Conservation (phyloP, 2,113 vertebrate species). For the Reinhardtius hippoglossoides region DNA sequence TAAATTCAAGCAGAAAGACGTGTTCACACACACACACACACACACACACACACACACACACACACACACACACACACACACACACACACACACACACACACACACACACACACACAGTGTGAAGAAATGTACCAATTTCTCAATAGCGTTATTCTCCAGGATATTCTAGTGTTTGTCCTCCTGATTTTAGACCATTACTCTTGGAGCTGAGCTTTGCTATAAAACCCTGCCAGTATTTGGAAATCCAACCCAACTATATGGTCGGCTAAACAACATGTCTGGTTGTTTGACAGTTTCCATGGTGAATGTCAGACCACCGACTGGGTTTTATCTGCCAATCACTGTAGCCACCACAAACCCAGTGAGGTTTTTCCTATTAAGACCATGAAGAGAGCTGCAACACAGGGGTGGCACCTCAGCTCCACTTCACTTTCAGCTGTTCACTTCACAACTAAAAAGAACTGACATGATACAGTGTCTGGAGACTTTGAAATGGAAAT, state of each 20-base stretch:
- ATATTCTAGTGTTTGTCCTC: slow-evolving; percentile 41
- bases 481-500: not conserved
- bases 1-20: slow-evolving; percentile 15
- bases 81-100: slow-evolving; percentile 6
- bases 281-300: slow-evolving; percentile 66
- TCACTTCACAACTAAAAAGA: too few relatives aligned
- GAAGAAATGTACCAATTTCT: slow-evolving; percentile 22
- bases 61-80: slow-evolving; percentile 2
- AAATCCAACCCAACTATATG: slow-evolving; percentile 59
- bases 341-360: slow-evolving; percentile 25
- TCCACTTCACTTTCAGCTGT: too few relatives aligned
- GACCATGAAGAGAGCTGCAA: slow-evolving; percentile 22
- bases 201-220: slow-evolving; percentile 3
- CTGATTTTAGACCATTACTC: slow-evolving; percentile 38
- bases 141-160: slow-evolving; percentile 9
- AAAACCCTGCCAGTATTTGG: slow-evolving; percentile 37
- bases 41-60: slow-evolving; percentile 12
- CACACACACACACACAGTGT: slow-evolving; percentile 2
- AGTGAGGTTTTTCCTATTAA: slow-evolving; percentile 59
- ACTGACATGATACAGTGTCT: not conserved
- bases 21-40: not conserved
- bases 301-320: slow-evolving; percentile 41
- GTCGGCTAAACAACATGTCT: slow-evolving; percentile 45
- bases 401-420: not conserved
- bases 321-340: slow-evolving; percentile 56